Percentiles rank a stretch among this genome's conserved stretches.
phyloP scores from a whole-genome alignment of 2,797 vertebrate species.

The Nannoperca obscura region DNA sequence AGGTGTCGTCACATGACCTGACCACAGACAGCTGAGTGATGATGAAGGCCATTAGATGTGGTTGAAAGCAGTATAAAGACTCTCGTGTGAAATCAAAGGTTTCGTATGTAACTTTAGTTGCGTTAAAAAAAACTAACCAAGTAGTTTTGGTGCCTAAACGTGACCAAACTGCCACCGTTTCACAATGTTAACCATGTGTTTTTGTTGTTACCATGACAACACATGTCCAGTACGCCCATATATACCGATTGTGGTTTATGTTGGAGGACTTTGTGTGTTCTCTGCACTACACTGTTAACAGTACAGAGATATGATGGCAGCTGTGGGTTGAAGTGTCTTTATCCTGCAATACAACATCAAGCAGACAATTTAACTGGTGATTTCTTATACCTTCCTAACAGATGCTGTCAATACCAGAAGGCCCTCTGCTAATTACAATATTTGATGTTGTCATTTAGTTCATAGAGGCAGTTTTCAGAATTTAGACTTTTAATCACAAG shows the following conservation, averaged over 20 bases:
- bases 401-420: neutral
- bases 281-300: neutral
- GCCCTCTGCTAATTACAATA: neutral
- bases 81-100: no score
- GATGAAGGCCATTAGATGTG: neutral
- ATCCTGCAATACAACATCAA: neutral
- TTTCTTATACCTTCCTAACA: neutral
- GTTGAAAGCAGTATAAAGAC: neutral
- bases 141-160: no score
- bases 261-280: no score
- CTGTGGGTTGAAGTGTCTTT: neutral
- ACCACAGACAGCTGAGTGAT: neutral
- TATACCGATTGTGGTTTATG: no score
- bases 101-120: no score
- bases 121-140: no score
- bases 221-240: no score
- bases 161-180: no score
- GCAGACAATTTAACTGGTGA: neutral
- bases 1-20: no score
- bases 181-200: no score
- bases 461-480: neutral
- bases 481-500: neutral
- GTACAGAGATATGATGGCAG: neutral
- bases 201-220: no score
- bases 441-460: slow-evolving; percentile 15